Conservation (phyloP, 2,888 invertebrate species). For the Anthrax anthrax region DNA sequence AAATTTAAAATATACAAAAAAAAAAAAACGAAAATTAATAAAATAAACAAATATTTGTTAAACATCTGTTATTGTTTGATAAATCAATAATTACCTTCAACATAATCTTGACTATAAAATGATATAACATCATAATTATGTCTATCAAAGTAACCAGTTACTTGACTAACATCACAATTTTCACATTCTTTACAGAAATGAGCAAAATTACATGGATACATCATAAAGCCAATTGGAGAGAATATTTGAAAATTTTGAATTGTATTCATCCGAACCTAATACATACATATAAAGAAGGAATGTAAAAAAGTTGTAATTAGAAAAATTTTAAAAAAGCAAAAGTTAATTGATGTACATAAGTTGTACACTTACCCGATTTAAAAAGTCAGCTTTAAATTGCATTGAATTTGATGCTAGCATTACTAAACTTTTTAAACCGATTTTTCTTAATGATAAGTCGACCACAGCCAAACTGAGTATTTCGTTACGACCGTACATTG, state of each 20-base stretch:
- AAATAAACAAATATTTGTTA: too few relatives aligned
- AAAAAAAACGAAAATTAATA: not conserved
- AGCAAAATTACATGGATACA: conserved; percentile 55
- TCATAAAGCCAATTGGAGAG: conserved; percentile 80
- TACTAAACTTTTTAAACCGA: conserved; percentile 57
- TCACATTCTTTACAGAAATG: conserved; percentile 41
- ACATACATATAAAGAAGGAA: too few relatives aligned
- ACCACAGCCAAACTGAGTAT: conserved; percentile 40
- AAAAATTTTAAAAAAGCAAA: not conserved
- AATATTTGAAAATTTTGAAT: conserved; percentile 79
- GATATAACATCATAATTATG: conserved; percentile 58
- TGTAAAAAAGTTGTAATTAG: conserved; percentile 1
- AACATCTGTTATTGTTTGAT: not conserved
- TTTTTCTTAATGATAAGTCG: conserved; percentile 53
- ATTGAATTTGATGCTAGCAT: conserved; percentile 51
- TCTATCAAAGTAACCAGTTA: conserved; percentile 64
- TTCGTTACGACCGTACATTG: conserved; percentile 29
- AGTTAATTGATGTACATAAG: not conserved
- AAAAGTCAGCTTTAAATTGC: conserved; percentile 65
- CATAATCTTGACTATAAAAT: conserved; percentile 74
- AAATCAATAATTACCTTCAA: conserved; percentile 38
- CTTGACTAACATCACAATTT: conserved; percentile 52
- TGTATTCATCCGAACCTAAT: conserved; percentile 93
- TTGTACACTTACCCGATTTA: conserved; percentile 56
- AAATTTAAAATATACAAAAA: not conserved